phyloP scores from a whole-genome alignment of 2,797 vertebrate species.

The Novumbra hubbsi region DNA sequence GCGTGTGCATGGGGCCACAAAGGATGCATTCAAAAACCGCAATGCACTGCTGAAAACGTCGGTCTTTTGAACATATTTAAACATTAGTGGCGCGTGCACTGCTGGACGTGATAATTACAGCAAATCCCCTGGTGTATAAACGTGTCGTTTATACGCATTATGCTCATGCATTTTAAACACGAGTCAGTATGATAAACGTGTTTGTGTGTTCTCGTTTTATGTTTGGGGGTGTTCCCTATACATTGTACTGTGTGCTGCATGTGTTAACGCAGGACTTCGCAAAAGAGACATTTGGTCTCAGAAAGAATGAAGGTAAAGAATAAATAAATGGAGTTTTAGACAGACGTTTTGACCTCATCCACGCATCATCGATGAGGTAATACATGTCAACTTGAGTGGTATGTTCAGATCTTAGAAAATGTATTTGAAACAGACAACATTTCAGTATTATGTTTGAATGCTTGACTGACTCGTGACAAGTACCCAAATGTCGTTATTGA shows the following conservation, averaged over 20 bases:
- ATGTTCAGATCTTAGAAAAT: too few species aligned
- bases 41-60: not conserved
- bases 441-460: not conserved
- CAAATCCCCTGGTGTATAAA: not conserved
- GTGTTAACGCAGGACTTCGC: too few species aligned
- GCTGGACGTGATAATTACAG: not conserved
- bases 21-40: slow-evolving; percentile 17
- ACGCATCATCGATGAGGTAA: too few species aligned
- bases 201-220: not conserved
- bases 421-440: not conserved
- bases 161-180: too few species aligned
- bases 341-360: not conserved
- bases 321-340: too few species aligned
- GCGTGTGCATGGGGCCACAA: not conserved
- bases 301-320: too few species aligned
- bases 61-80: not conserved
- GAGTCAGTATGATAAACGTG: not conserved
- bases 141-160: not conserved
- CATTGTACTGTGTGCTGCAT: too few species aligned
- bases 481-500: not conserved
- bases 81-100: not conserved
- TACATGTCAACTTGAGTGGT: not conserved
- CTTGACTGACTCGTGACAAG: not conserved
- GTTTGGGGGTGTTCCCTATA: too few species aligned
- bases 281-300: too few species aligned